Conservation (phyloP, 2,888 invertebrate genomes). For the Hydroisotoma schaefferi region DNA sequence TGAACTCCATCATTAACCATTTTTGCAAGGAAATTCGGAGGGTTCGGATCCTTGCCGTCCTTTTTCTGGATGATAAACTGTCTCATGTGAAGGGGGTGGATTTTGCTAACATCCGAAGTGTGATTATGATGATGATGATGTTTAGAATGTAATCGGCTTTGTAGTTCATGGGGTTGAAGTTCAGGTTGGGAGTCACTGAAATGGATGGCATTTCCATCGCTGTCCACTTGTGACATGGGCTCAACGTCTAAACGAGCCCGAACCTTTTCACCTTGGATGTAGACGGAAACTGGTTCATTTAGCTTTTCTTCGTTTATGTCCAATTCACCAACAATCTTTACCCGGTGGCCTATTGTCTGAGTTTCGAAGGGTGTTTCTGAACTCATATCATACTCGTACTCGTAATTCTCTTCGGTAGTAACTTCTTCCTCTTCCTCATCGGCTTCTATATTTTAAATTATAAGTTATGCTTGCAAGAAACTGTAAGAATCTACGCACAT, state of each 20-base stretch:
- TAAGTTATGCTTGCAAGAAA: no score
- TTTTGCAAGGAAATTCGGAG: slow-evolving; percentile 18
- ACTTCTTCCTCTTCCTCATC: slow-evolving; percentile 8
- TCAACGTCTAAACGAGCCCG: slow-evolving; percentile 22
- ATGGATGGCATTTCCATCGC: slow-evolving; percentile 5
- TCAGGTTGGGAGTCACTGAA: neutral
- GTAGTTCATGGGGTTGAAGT: neutral
- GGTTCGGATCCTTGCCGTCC: slow-evolving; percentile 7
- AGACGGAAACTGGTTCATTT: slow-evolving; percentile 21
- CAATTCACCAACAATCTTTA: slow-evolving; percentile 27
- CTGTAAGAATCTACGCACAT: no score
- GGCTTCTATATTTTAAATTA: no score
- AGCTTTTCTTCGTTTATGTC: slow-evolving; percentile 24
- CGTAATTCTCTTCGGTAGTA: neutral
- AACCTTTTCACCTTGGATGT: slow-evolving; percentile 26
- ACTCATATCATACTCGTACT: neutral
- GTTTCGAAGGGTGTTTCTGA: neutral
- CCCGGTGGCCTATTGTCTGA: slow-evolving; percentile 4
- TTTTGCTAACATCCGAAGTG: neutral
- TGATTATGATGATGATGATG: neutral
- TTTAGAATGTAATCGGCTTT: neutral
- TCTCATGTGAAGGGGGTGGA: slow-evolving; percentile 18
- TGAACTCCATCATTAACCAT: slow-evolving; percentile 9
- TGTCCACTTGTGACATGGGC: slow-evolving; percentile 5
- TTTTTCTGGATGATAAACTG: slow-evolving; percentile 22